Conservation (phyloP, 2,797 vertebrate genomes). For the Platyrinchus mystaceus region DNA sequence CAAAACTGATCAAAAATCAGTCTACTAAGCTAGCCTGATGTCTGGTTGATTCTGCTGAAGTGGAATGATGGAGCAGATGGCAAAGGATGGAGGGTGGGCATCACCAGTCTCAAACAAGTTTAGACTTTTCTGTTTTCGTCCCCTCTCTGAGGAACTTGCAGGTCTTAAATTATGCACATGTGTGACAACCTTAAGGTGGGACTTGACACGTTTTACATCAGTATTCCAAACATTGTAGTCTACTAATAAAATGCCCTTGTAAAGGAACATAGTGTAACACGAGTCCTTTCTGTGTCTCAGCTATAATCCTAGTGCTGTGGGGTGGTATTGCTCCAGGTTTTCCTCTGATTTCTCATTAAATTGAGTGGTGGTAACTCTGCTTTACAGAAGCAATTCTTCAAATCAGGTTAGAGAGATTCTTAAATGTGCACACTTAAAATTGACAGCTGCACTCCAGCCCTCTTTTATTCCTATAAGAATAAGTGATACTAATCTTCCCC, state of each 20-base stretch:
- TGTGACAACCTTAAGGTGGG: neutral
- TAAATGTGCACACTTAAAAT: neutral
- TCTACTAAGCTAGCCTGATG: neutral
- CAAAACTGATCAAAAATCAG: neutral
- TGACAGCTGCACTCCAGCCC: neutral
- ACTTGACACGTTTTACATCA: accelerated
- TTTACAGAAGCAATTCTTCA: conserved; percentile 1
- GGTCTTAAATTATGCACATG: neutral
- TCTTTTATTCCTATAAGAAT: neutral
- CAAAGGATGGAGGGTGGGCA: neutral
- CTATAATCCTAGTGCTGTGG: neutral
- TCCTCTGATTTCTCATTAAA: neutral
- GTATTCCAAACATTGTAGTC: neutral
- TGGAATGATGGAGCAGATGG: neutral
- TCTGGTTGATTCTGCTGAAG: neutral
- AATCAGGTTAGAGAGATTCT: neutral
- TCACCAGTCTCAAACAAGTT: neutral
- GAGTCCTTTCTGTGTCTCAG: neutral
- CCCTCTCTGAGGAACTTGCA: neutral
- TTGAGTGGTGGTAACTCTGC: neutral
- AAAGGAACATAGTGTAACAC: neutral
- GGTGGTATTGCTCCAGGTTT: neutral
- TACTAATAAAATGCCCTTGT: neutral
- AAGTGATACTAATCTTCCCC: neutral
- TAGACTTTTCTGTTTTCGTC: neutral